A percentile compares a stretch with the other conserved stretches of the same genome.
phyloP scores from a whole-genome alignment of 2,797 vertebrate species.

The Sebastes trivittatus region DNA sequence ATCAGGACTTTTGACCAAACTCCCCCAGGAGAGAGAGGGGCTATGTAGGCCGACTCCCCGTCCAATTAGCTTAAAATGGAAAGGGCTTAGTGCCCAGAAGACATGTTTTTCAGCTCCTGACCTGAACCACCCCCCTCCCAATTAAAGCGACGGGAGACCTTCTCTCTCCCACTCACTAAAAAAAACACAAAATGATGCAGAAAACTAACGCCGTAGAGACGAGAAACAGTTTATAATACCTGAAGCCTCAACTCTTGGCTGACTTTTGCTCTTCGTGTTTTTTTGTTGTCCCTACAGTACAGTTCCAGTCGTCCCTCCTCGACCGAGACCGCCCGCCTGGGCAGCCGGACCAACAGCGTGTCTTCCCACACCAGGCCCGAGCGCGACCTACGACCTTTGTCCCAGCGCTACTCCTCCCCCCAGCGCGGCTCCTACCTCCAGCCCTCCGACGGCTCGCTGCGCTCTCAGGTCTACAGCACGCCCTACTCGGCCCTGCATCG shows the following conservation, averaged over 20 bases:
- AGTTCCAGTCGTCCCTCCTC: conserved; percentile 76
- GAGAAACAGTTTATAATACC: neutral
- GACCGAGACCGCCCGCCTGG: conserved; percentile 72
- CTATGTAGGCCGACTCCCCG: conserved; percentile 11
- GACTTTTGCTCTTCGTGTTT: conserved; percentile 23
- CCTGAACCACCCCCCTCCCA: conserved; percentile 12
- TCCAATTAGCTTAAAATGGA: conserved; percentile 58
- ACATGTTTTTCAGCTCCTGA: conserved; percentile 49
- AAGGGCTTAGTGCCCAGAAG: conserved; percentile 24
- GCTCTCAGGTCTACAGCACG: conserved; percentile 83
- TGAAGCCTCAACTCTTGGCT: conserved; percentile 21
- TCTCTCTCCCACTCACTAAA: conserved; percentile 2
- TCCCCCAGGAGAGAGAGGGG: conserved; percentile 36
- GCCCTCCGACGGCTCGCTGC: conserved; percentile 48
- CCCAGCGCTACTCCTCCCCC: conserved; percentile 76
- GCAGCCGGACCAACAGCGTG: conserved; percentile 81
- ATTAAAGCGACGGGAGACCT: conserved; percentile 25
- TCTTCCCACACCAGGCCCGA: conserved; percentile 82
- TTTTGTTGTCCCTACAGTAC: conserved; percentile 69
- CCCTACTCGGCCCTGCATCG: conserved; percentile 75
- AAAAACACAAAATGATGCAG: neutral
- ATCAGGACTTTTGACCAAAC: conserved; percentile 54
- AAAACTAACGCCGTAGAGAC: neutral
- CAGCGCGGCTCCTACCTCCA: conserved; percentile 74
- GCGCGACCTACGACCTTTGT: conserved; percentile 70